Conservation (phyloP, 2,113 vertebrate genomes). For the Oriolus oriolus region DNA sequence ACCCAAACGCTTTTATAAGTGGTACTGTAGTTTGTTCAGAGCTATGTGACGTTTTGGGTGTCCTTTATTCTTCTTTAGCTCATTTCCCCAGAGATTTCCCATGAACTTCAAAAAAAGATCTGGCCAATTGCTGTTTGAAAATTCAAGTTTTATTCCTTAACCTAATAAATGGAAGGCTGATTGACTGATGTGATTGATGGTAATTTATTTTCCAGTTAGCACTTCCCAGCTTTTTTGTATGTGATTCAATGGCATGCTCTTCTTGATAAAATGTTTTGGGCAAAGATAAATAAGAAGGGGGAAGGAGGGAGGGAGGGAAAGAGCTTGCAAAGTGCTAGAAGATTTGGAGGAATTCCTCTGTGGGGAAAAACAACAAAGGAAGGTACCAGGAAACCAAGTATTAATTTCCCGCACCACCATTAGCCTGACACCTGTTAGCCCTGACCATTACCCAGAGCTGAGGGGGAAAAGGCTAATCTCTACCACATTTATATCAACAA, state of each 20-base stretch:
- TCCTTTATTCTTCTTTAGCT: constrained; percentile 40
- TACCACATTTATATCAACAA: constrained; percentile 98
- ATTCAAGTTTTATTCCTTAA: background rate
- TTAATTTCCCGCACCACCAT: constrained; percentile 89
- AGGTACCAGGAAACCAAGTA: constrained; percentile 87
- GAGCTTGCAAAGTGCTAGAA: constrained; percentile 48
- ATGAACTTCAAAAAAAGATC: background rate
- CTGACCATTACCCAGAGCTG: constrained; percentile 85
- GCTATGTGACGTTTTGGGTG: background rate
- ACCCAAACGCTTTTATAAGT: constrained; percentile 42
- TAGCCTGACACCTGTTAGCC: constrained; percentile 95
- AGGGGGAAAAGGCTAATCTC: constrained; percentile 85
- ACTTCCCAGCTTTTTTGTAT: background rate
- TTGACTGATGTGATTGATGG: background rate
- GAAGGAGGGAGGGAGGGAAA: background rate
- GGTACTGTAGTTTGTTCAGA: constrained; percentile 8
- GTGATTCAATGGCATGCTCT: background rate
- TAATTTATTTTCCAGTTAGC: constrained; percentile 27
- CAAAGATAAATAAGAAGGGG: constrained; percentile 33
- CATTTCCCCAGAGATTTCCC: background rate
- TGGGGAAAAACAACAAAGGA: constrained; percentile 76
- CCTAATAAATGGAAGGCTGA: background rate
- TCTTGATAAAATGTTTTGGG: constrained; percentile 47
- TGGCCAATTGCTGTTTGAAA: background rate
- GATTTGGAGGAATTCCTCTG: constrained; percentile 68